Percentiles rank a stretch among this genome's conserved stretches.
Evolutionary conservation across 2,888 invertebrate species (phyloP).

Genomic region (Pyrgus malvae): DNA sequence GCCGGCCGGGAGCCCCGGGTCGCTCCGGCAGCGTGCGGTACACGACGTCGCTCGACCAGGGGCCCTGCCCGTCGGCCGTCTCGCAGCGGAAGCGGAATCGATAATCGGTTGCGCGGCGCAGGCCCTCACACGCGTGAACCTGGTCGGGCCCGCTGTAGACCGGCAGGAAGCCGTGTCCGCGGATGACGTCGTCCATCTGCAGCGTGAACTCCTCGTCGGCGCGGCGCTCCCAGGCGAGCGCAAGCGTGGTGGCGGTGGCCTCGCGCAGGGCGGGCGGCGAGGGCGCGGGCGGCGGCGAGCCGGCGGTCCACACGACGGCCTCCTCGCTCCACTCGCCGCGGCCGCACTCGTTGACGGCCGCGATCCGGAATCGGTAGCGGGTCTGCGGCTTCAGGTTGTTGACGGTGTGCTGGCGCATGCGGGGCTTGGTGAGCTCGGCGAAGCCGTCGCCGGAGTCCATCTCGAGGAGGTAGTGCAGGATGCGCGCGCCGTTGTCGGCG

Average conservation of each 20-base stretch:
- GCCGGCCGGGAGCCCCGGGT: constrained; percentile 89
- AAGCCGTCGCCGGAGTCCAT: constrained; percentile 88
- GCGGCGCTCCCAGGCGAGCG: constrained; percentile 88
- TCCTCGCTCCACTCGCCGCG: constrained; percentile 87
- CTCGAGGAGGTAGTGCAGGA: constrained; percentile 89
- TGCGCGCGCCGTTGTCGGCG: constrained; percentile 90
- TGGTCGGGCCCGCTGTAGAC: constrained; percentile 90
- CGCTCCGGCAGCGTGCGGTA: constrained; percentile 90
- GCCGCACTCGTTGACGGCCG: constrained; percentile 91
- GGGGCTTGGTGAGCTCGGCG: constrained; percentile 87
- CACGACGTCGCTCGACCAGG: constrained; percentile 90
- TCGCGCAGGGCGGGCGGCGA: constrained; percentile 87
- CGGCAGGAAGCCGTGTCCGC: constrained; percentile 89
- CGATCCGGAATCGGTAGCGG: constrained; percentile 90
- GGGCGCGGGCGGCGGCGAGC: constrained; percentile 90
- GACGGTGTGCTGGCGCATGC: constrained; percentile 88
- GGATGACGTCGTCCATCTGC: constrained; percentile 88
- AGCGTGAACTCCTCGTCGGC: constrained; percentile 91
- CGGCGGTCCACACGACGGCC: constrained; percentile 87
- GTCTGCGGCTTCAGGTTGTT: constrained; percentile 90
- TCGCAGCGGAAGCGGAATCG: constrained; percentile 90
- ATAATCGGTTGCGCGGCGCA: constrained; percentile 89
- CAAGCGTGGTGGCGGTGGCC: constrained; percentile 83
- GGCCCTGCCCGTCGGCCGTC: constrained; percentile 91
- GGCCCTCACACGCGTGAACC: constrained; percentile 84